Evolutionary conservation across 2,113 vertebrate species (phyloP).

Genomic region (Gopherus evgoodei): DNA sequence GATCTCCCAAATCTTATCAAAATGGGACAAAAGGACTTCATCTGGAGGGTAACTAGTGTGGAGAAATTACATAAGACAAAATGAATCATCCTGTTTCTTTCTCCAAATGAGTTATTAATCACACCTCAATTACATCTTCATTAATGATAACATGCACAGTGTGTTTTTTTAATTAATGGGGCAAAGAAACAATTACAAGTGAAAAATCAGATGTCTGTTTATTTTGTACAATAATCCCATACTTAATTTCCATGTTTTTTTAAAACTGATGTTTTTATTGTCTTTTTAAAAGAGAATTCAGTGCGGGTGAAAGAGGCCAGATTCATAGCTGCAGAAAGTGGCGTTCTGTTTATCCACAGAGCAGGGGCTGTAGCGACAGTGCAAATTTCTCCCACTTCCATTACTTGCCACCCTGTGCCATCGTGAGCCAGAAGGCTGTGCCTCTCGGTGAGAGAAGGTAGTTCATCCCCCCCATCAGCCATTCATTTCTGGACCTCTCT

Average conservation of each 20-base stretch:
- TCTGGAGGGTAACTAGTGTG: neutral
- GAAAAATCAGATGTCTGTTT: constrained; percentile 57
- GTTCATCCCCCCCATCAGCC: neutral
- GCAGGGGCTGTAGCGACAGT: too few species aligned
- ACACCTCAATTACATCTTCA: constrained; percentile 61
- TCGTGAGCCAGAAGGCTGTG: neutral
- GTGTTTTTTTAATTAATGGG: constrained; percentile 43
- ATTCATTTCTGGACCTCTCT: neutral
- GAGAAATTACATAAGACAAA: constrained; percentile 6
- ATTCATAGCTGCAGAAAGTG: neutral
- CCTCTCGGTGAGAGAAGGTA: neutral
- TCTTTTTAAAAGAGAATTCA: neutral
- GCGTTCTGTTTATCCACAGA: neutral
- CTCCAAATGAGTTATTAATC: constrained; percentile 59
- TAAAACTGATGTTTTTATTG: constrained; percentile 1
- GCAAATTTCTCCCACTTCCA: neutral
- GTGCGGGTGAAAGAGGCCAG: neutral
- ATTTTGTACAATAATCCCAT: neutral
- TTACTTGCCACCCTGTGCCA: neutral
- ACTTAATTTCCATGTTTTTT: constrained; percentile 40
- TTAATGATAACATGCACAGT: constrained; percentile 38
- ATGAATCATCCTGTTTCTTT: constrained; percentile 48
- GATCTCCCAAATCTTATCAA: neutral
- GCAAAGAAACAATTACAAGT: constrained; percentile 60
- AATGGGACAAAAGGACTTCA: fast-evolving